These are phyloP conservation scores for Villa cingulata DNA, from an alignment of 2,888 invertebrate genomes.

Conservation along the genomic window DNA sequence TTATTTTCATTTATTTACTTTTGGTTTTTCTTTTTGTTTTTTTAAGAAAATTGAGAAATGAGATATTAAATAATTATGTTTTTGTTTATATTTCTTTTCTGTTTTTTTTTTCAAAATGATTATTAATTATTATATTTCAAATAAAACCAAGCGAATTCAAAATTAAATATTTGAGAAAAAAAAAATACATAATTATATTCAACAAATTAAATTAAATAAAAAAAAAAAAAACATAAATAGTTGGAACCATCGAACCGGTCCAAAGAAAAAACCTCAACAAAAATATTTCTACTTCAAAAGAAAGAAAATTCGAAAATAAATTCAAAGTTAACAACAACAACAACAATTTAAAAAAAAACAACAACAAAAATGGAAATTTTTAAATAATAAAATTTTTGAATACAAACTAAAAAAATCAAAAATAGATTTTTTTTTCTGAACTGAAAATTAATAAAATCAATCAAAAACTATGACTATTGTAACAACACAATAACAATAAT, in stretches of 20 bases:
- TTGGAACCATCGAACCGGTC: conserved; percentile 38
- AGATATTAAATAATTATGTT: too few relatives aligned
- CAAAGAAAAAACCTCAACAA: conserved; percentile 40
- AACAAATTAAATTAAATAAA: background rate
- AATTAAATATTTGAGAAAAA: too few relatives aligned
- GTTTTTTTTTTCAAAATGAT: conserved; percentile 12
- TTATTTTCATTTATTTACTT: conserved; percentile 25
- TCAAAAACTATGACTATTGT: too few relatives aligned
- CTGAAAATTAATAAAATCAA: too few relatives aligned
- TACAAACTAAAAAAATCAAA: background rate
- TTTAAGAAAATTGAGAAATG: too few relatives aligned
- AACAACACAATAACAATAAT: too few relatives aligned
- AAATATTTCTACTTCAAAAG: conserved; percentile 14
- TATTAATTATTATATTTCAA: too few relatives aligned
- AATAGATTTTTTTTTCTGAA: background rate
- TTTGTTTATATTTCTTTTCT: conserved; percentile 9
- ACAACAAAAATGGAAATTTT: background rate
- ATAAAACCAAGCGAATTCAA: background rate
- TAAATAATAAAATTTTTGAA: background rate
- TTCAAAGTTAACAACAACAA: conserved; percentile 6
- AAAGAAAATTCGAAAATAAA: conserved; percentile 1
- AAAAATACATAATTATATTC: too few relatives aligned
- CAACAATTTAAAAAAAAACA: background rate
- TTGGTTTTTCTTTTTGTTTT: conserved; percentile 25
- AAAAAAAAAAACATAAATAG: conserved; percentile 7